A percentile compares a stretch with the other conserved stretches of the same genome.
Evolutionary conservation across 2,113 vertebrate species (phyloP).

Genomic region (Hippocampus abdominalis): DNA sequence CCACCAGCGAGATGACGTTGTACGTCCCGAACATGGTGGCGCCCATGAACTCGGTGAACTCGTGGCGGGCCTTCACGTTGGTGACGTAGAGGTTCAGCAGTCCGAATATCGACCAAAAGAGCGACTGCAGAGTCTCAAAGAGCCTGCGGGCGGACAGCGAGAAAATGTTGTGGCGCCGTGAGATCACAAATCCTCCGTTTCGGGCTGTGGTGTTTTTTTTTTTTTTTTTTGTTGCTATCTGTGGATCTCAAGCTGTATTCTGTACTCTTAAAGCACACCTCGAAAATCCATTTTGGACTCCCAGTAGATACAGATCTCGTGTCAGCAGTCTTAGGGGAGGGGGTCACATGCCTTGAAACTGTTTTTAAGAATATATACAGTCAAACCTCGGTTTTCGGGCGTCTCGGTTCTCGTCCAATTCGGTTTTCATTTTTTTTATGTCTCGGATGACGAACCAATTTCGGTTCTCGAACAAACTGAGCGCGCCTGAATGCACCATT

Average conservation of each 20-base stretch:
- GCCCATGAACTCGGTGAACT: conserved; percentile 94
- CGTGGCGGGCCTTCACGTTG: conserved; percentile 92
- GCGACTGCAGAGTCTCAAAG: conserved; percentile 95
- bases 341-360: no score
- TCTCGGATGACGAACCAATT: no score
- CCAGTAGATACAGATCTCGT: not conserved
- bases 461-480: no score
- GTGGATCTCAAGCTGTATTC: not conserved
- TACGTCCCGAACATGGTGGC: conserved; percentile 98
- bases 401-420: no score
- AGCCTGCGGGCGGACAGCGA: conserved; percentile 67
- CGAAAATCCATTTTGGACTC: no score
- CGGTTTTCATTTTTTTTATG: no score
- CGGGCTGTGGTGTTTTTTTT: not conserved
- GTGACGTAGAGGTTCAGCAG: conserved; percentile 93
- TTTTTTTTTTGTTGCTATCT: not conserved
- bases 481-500: no score
- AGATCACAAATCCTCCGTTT: not conserved
- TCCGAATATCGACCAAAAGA: conserved; percentile 96
- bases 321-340: not conserved
- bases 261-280: no score
- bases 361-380: no score
- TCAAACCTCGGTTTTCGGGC: no score
- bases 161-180: no score
- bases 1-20: conserved; percentile 94